phyloP scores from a whole-genome alignment of 2,113 vertebrate species.

The Guaruba guarouba region DNA sequence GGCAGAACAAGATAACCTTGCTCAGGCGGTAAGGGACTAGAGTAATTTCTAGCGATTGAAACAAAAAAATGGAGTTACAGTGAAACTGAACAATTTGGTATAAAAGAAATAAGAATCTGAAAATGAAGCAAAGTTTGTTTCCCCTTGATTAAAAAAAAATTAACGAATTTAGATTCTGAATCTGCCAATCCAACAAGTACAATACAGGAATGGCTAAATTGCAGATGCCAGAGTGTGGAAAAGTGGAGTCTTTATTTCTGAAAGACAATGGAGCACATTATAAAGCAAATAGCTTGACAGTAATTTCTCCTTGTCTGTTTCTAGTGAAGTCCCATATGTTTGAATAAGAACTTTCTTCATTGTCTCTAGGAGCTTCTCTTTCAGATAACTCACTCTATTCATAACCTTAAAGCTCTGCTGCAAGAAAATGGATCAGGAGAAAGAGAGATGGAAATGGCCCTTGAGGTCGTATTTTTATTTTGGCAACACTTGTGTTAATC shows the following conservation, averaged over 20 bases:
- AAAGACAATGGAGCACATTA: slow-evolving; percentile 48
- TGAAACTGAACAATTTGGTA: not conserved
- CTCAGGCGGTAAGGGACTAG: not conserved
- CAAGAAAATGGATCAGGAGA: not conserved
- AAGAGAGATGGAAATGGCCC: not conserved
- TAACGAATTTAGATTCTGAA: slow-evolving; percentile 13
- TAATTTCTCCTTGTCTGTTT: slow-evolving; percentile 53
- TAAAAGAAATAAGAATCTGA: not conserved
- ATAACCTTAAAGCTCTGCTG: not conserved
- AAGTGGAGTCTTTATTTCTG: slow-evolving; percentile 47
- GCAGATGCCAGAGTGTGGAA: not conserved
- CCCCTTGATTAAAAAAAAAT: not conserved
- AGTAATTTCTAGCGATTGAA: not conserved
- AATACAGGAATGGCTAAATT: slow-evolving; percentile 44
- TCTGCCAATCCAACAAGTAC: not conserved
- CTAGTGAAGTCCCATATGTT: slow-evolving; percentile 4
- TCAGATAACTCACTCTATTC: not conserved
- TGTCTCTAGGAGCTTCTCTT: slow-evolving; percentile 9
- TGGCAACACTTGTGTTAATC: not conserved
- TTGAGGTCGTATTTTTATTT: not conserved
- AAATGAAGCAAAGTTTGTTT: slow-evolving; percentile 3
- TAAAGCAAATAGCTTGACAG: slow-evolving; percentile 46
- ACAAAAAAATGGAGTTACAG: not conserved
- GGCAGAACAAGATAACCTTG: slow-evolving; percentile 64
- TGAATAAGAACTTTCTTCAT: slow-evolving; percentile 38